phyloP scores from a whole-genome alignment of 2,113 vertebrate genomes.

The Ivindomyrus marchei region DNA sequence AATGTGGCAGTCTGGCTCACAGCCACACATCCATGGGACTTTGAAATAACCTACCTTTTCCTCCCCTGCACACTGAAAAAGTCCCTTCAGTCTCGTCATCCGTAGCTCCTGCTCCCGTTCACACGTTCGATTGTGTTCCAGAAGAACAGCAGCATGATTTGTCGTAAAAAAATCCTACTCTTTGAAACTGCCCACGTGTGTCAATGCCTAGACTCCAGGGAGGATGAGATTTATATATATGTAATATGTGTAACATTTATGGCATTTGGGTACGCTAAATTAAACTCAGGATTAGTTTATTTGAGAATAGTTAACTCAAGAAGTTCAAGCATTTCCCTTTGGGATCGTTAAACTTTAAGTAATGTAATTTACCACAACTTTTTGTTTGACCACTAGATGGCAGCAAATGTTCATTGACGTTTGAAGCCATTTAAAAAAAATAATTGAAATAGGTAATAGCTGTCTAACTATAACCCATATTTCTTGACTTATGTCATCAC shows the following conservation, averaged over 20 bases:
- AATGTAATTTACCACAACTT: not conserved
- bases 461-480: not conserved
- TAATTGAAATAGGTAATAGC: not conserved
- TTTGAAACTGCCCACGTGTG: not conserved
- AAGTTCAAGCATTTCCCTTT: not conserved
- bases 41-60: not conserved
- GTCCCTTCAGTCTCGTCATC: not conserved
- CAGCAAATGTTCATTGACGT: not conserved
- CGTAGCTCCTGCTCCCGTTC: not conserved
- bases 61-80: not conserved
- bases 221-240: not conserved
- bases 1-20: not conserved
- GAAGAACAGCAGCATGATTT: not conserved
- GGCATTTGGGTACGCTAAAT: not conserved
- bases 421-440: not conserved
- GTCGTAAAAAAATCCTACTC: not conserved
- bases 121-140: not conserved
- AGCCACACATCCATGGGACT: not conserved
- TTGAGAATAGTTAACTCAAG: not conserved
- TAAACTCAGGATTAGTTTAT: not conserved
- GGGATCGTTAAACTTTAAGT: not conserved
- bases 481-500: not conserved
- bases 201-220: not conserved
- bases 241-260: not conserved
- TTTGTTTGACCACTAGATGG: not conserved